Evolutionary conservation across 2,797 vertebrate genomes (phyloP).

Genomic region (Microctenopoma steveboyesi): DNA sequence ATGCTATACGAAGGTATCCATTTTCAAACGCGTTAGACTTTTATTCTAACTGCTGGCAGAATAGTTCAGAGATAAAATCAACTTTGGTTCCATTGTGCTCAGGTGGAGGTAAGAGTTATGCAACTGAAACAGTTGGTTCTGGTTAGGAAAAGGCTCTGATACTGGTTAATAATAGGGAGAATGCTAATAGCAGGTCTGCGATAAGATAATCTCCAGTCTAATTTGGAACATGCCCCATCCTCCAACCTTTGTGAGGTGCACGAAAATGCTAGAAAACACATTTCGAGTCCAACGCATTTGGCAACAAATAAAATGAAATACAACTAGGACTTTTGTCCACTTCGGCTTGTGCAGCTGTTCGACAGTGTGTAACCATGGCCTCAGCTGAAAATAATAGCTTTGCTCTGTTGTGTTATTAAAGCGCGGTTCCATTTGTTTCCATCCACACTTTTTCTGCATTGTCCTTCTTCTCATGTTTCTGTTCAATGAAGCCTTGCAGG

Average conservation of each 20-base stretch:
- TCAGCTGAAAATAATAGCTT: conserved; percentile 7
- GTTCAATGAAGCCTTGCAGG: too few relatives aligned
- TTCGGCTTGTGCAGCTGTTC: conserved; percentile 5
- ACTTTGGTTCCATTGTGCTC: too few relatives aligned
- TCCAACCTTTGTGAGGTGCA: not conserved
- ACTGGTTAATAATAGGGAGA: too few relatives aligned
- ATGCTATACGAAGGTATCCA: not conserved
- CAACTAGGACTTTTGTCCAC: not conserved
- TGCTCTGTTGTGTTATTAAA: conserved; percentile 26
- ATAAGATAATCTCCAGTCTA: too few relatives aligned
- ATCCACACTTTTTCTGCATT: conserved; percentile 29
- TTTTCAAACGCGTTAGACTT: conserved; percentile 4
- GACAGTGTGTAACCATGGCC: not conserved
- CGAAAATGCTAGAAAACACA: not conserved
- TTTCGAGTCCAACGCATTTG: not conserved
- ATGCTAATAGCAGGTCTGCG: too few relatives aligned
- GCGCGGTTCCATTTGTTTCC: conserved; percentile 23
- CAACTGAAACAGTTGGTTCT: not conserved
- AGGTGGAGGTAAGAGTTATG: not conserved
- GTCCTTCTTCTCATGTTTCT: conserved; percentile 49
- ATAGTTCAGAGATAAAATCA: too few relatives aligned
- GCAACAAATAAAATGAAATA: conserved; percentile 1
- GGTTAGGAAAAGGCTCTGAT: not conserved
- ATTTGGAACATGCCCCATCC: not conserved
- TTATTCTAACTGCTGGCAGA: too few relatives aligned